Conservation (phyloP, 2,888 invertebrate genomes). For the Hymenopus coronatus region DNA sequence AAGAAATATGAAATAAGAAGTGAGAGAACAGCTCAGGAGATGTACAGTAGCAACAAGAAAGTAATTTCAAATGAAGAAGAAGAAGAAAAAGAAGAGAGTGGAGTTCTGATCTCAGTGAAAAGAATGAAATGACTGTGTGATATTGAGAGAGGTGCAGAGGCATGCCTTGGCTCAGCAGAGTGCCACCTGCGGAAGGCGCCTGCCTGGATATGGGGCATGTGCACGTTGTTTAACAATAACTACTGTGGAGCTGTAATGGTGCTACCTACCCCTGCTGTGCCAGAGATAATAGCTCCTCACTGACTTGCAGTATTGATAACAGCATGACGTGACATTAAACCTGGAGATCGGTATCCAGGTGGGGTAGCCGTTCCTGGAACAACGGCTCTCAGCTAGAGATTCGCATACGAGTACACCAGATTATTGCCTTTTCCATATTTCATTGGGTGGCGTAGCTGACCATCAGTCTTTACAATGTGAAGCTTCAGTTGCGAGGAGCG, state of each 20-base stretch:
- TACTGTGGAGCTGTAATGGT: neutral
- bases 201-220: neutral
- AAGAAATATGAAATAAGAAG: neutral
- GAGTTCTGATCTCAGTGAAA: neutral
- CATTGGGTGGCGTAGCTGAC: neutral
- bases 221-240: neutral
- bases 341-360: neutral
- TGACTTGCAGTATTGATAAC: slow-evolving; percentile 45
- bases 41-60: neutral
- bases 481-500: too few species aligned
- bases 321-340: slow-evolving; percentile 23
- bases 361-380: neutral
- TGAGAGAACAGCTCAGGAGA: neutral
- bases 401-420: neutral
- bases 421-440: neutral
- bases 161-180: neutral
- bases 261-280: slow-evolving; percentile 42
- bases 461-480: too few species aligned
- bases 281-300: slow-evolving; percentile 48
- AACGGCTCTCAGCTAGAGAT: neutral
- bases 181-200: too few species aligned
- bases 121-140: neutral
- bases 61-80: neutral
- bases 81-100: neutral
- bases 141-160: neutral